These are phyloP conservation scores for Nineta flava DNA, from an alignment of 2,888 invertebrate species.

Conservation along the genomic window DNA sequence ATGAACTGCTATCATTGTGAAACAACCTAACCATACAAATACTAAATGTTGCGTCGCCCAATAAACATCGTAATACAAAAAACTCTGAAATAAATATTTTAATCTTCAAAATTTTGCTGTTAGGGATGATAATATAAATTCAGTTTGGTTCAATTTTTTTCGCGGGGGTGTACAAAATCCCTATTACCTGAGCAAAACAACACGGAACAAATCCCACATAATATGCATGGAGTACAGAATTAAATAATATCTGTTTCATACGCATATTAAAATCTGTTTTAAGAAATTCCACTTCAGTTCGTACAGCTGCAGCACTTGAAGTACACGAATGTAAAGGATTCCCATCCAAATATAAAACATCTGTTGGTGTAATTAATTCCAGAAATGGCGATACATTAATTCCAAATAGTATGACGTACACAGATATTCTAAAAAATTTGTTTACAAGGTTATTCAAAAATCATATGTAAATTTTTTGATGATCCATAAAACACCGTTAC, in stretches of 20 bases:
- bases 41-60: conserved; percentile 73
- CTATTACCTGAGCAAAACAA: conserved; percentile 78
- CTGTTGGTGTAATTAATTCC: conserved; percentile 35
- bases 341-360: conserved; percentile 28
- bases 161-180: not conserved
- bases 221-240: conserved; percentile 71
- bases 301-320: conserved; percentile 48
- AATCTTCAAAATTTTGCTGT: not conserved
- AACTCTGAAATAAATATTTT: conserved; percentile 28
- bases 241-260: conserved; percentile 67
- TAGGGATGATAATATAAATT: not conserved
- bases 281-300: conserved; percentile 73
- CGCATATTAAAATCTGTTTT: conserved; percentile 78
- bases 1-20: conserved; percentile 61
- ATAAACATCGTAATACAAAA: conserved; percentile 64
- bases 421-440: conserved; percentile 40
- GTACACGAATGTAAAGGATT: conserved; percentile 65
- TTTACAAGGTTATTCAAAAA: conserved; percentile 3
- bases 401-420: conserved; percentile 72
- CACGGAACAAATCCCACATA: conserved; percentile 81
- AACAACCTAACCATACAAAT: conserved; percentile 71
- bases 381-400: conserved; percentile 61
- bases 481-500: not conserved
- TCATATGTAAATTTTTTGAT: no score
- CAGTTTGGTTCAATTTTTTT: not conserved